Base-by-base conservation (phyloP, 2,888 invertebrate species). In the Zaprionus obscuricornis region DNA sequence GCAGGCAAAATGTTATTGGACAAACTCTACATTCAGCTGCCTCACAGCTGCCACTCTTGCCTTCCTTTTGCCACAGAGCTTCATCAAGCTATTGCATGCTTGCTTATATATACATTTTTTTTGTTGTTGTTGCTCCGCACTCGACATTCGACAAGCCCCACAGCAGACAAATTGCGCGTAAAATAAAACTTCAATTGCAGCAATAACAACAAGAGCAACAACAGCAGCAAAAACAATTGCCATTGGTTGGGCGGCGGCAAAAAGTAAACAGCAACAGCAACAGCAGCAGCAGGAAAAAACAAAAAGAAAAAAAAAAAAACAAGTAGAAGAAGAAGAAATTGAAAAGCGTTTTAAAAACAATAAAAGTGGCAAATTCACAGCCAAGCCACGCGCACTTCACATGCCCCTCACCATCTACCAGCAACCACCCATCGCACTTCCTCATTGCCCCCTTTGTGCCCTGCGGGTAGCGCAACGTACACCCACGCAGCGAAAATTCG, bases 301-400 rank as follows among this genome's bases (percentile, higher is more conserved):
- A 20, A 33, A 10, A 33, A 64, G 42, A 62, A 37, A 24, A 24
- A 46, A 27, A 46, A 20, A 60, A 31, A 24, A 37, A 42, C 10
- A 14, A 39, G 31, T 11, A 50, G 16, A 50, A 51, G 34, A 39
- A 46, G 46, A 45, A 67, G 64, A 68, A 77, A 84, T 77, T 71
- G 78, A 74, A 81, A 84, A 79, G 60, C 84, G 66, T 74, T 79
- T 84, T 84, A 81, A 76, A 84, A 84, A 84, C 81, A 77, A 79
- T 79, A 81, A 79, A 79, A 81, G 77, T 74, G 74, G 70, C 72
- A 81, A 76, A 79, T 74, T 76, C 78, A 64, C 68, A 77, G 66
- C 50, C 54, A 58, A 42, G 27, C 56, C 33, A 62, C 33, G 37
- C 36, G 20, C 36, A 24, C 18, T 6, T 7, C 20, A 37, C 10